These are phyloP conservation scores for Paratrypauchen microcephalus DNA, from an alignment of 2,797 vertebrate species.

Conservation along the genomic window DNA sequence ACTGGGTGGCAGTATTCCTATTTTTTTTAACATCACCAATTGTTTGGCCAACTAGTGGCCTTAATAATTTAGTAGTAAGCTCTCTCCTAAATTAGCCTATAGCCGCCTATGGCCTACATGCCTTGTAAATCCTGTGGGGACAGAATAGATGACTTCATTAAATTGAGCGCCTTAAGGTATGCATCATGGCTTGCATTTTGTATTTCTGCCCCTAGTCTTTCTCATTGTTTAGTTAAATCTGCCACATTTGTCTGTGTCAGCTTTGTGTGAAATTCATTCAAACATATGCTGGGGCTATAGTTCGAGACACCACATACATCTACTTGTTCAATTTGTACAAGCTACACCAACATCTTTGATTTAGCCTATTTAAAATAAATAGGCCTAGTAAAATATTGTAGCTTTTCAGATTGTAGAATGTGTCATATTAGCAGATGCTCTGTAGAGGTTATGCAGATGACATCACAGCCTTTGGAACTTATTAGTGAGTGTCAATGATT, in stretches of 20 bases:
- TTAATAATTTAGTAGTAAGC: slow-evolving; percentile 13
- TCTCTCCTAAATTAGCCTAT: background rate
- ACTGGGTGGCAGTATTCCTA: too few relatives aligned
- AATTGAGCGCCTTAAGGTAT: slow-evolving; percentile 32
- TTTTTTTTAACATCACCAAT: background rate
- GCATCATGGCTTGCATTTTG: slow-evolving; percentile 17
- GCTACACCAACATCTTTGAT: background rate
- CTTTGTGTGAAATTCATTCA: slow-evolving; percentile 26
- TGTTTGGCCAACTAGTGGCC: background rate
- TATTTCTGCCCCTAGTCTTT: slow-evolving; percentile 28
- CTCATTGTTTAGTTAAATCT: slow-evolving; percentile 49
- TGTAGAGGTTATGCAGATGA: too few relatives aligned
- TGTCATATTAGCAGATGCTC: too few relatives aligned
- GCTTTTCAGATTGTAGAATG: too few relatives aligned
- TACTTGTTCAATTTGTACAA: slow-evolving; percentile 44
- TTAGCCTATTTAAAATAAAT: background rate
- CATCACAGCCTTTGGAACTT: too few relatives aligned
- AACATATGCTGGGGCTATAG: slow-evolving; percentile 1
- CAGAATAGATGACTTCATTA: slow-evolving; percentile 36
- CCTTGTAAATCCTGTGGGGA: slow-evolving; percentile 1
- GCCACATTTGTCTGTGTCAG: slow-evolving; percentile 44
- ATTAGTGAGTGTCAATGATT: too few relatives aligned
- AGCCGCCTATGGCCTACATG: background rate
- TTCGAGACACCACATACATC: slow-evolving; percentile 32
- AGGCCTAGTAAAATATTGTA: background rate